Evolutionary conservation across 2,113 vertebrate species (phyloP), one percentile per base, ranked within the genome.

Genomic region (Nestor notabilis): DNA sequence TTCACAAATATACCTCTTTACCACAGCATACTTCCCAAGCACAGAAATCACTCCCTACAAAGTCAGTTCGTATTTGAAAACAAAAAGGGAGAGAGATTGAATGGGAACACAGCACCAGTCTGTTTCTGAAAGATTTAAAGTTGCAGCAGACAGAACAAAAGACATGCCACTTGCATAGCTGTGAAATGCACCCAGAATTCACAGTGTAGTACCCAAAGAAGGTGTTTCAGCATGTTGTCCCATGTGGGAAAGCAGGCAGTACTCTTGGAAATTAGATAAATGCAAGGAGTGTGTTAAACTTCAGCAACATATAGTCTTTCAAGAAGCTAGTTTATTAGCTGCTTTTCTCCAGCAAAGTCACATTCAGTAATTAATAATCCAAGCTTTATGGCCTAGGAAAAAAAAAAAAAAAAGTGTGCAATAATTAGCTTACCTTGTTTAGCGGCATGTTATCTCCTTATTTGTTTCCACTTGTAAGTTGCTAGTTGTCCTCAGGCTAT

Each of bases 111-210:
- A 49, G 43, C 65, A 83, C 44, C 41, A 49, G 21, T 0, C 63
- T 79, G 78, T 56, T 85, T 28, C 70, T 31, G 29, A 29, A 50
- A 75, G 24, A 5, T 69, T 31, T 13, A 39, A 52, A 46, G 35
- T 5, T 1, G 3, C 28, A 60, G 77, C 64, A 80, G 72, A 47
- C 23, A 46, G 89, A 76, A 60, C 5, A 29, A 39, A 87, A 53
- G 61, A 31, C 0, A 7, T 17, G 43, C 11, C 35, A 25, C 33
- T n/a, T 1, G 3, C 49, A 28, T 0, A 17, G 69, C 63, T 56
- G 43, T 3, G 28, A 79, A 63, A 50, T 3, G 11, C 61, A 43
- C 4, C 50, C 31, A 4, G 20, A 13, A 60, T 7, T 53, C 33
- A 28, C 24, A 60, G 39, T 3, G 2, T 25, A 6, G 49, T 4